A percentile compares a stretch with the other conserved stretches of the same genome.
These are phyloP conservation scores for Mesembrinibis cayennensis DNA, from an alignment of 2,113 vertebrate genomes.

Conservation along the genomic window DNA sequence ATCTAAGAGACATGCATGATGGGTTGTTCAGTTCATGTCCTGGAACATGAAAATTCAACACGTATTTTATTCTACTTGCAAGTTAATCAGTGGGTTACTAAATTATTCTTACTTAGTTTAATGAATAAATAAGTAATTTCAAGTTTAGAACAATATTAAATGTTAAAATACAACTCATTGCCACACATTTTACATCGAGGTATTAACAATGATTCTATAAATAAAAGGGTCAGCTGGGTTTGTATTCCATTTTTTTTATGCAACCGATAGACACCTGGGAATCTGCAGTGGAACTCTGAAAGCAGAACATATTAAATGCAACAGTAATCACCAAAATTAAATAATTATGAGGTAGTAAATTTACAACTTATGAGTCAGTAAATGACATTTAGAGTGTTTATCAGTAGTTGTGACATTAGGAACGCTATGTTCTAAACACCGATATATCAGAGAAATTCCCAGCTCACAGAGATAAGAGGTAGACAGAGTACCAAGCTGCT, in stretches of 20 bases:
- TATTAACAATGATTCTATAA: neutral
- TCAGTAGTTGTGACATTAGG: neutral
- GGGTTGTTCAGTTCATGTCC: neutral
- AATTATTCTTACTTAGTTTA: neutral
- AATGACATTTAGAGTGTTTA: neutral
- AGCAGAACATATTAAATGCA: neutral
- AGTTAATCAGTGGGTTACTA: neutral
- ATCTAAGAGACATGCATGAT: rapidly evolving
- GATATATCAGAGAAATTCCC: neutral
- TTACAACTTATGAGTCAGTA: neutral
- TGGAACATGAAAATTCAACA: neutral
- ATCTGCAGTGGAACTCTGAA: neutral
- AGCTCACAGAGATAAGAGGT: neutral
- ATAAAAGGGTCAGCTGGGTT: neutral
- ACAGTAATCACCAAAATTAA: neutral
- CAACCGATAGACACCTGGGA: neutral
- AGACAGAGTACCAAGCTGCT: neutral
- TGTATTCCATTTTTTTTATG: neutral
- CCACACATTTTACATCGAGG: neutral
- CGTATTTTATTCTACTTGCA: neutral
- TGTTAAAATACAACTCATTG: neutral
- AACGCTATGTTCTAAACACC: neutral
- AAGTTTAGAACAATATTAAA: neutral
- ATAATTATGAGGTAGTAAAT: neutral
- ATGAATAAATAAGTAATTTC: neutral